Evolutionary conservation across 1,140 invertebrate genomes (phyloP), one percentile per base, ranked within the genome.

Genomic region (Brachystomella parvula): DNA sequence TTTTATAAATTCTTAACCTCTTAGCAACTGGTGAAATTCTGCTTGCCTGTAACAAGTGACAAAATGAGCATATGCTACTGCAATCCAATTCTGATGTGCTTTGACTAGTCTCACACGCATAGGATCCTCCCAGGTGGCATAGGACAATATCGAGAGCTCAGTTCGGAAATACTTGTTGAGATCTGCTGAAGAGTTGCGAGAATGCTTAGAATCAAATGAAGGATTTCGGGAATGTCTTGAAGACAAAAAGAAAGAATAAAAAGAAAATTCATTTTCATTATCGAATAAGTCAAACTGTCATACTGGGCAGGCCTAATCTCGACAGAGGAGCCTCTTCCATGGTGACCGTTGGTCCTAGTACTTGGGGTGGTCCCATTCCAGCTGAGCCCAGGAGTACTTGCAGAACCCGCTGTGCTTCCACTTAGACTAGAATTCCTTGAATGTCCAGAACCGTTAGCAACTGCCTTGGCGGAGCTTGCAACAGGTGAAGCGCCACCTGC

Each of bases 61-160:
- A 81, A 94, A 95, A 81, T 98, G 92, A 57, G 91, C 88, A 79
- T 96, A 98, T 15, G 92, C 94, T 32, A 96, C 93, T 64, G 90
- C 92, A 71, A 98, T 94, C 90, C 93, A 97, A 77, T 97, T 97
- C 76, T 97, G 93, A 82, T 98, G 94, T 19, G 94, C 94, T 78
- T 93, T 92, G 65, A 98, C 90, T 69, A 97, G 93, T 77, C 93
- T 88, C 47, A 95, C 92, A 72, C 91, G 82, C 71, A 93, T 76
- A 35, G 89, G 90, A 79, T 94, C 90, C 19, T 86, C 83, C 88
- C 89, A 92, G 69, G 75, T 80, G 83, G 84, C 81, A 79, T 83
- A 82, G 86, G 35, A 88, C 82, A 61, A 87, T 72, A 39, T 86
- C 82, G 72, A 72, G 31, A 87, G 80, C 75, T 88, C 87, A 76